phyloP scores from a whole-genome alignment of 2,888 invertebrate species.

The Epirrita christyi region DNA sequence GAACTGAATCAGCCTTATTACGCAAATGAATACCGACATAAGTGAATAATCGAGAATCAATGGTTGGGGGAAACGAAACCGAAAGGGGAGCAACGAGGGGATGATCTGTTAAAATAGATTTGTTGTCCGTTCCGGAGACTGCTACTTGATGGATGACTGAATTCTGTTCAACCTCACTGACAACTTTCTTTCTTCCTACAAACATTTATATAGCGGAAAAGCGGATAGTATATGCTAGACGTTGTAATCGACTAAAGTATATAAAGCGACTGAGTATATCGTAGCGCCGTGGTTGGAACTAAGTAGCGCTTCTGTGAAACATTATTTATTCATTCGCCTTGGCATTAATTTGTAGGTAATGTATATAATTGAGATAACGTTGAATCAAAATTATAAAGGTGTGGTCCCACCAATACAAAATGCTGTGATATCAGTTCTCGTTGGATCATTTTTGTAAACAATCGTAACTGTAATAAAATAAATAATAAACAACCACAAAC shows the following conservation, averaged over 20 bases:
- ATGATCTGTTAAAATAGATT: conserved; percentile 80
- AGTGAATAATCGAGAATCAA: conserved; percentile 49
- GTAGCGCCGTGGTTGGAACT: conserved; percentile 48
- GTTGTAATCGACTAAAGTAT: conserved; percentile 55
- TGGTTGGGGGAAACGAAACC: conserved; percentile 57
- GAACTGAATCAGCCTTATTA: conserved; percentile 34
- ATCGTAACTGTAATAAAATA: conserved; percentile 4
- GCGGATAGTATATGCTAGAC: conserved; percentile 61
- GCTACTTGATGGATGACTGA: conserved; percentile 75
- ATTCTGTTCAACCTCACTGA: conserved; percentile 64
- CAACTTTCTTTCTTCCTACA: conserved; percentile 47
- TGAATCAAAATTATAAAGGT: conserved; percentile 60
- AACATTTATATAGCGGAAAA: conserved; percentile 33
- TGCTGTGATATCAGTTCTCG: conserved; percentile 82
- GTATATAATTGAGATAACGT: conserved; percentile 51
- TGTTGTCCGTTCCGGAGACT: conserved; percentile 73
- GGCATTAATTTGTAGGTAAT: conserved; percentile 40
- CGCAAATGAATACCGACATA: conserved; percentile 44
- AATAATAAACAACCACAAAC: no score
- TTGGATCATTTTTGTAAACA: conserved; percentile 53
- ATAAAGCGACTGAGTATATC: conserved; percentile 72
- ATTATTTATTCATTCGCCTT: conserved; percentile 48
- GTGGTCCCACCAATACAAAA: conserved; percentile 70
- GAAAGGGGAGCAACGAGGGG: conserved; percentile 73
- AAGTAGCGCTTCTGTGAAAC: conserved; percentile 45